Percentiles rank a stretch among this genome's conserved stretches.
Conservation (phyloP, 1,140 invertebrate species). For the Teleopsis dalmanni region DNA sequence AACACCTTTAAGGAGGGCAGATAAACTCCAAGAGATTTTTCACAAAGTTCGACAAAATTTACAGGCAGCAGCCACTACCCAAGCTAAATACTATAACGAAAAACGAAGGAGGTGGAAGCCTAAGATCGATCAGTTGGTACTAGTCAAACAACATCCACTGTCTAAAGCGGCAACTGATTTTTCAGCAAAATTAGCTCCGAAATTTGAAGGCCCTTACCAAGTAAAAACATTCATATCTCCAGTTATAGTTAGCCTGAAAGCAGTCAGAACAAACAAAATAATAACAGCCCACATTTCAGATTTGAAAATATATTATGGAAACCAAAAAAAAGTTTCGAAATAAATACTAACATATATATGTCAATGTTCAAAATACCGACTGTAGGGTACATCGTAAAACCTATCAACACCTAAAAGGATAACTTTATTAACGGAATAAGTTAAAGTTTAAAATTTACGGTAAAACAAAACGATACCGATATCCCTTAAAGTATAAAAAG, state of each 20-base stretch:
- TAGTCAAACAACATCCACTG: neutral
- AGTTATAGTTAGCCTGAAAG: neutral
- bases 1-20: no score
- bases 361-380: no score
- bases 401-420: no score
- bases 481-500: no score
- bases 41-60: neutral
- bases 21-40: neutral
- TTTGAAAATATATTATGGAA: no score
- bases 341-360: no score
- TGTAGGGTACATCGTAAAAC: no score
- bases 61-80: neutral
- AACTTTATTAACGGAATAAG: no score
- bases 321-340: no score
- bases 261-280: neutral
- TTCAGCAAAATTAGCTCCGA: slow-evolving; percentile 1
- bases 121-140: neutral
- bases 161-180: neutral
- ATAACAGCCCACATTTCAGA: neutral
- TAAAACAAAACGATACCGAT: no score
- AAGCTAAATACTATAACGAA: neutral
- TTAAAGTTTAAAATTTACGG: no score
- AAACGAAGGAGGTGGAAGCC: neutral
- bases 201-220: neutral
- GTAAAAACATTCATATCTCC: neutral